Percentiles rank a stretch among this genome's conserved stretches.
These are phyloP conservation scores for Diaperis boleti DNA, from an alignment of 2,888 invertebrate genomes.

Conservation along the genomic window DNA sequence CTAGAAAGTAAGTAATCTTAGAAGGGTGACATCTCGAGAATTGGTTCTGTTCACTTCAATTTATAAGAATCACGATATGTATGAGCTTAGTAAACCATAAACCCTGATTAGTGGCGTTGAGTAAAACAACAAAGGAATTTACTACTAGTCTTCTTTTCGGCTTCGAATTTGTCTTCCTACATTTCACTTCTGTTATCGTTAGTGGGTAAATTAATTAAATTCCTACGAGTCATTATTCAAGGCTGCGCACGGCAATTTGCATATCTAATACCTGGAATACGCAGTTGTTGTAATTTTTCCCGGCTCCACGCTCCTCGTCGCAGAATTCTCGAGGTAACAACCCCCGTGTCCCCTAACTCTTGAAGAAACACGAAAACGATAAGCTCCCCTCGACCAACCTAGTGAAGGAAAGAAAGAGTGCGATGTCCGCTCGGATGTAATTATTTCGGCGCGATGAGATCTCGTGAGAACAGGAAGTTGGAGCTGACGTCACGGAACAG, in stretches of 20 bases:
- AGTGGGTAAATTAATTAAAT: constrained; percentile 39
- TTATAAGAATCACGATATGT: too few relatives aligned
- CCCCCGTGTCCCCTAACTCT: neutral
- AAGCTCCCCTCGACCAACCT: constrained; percentile 23
- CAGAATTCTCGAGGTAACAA: neutral
- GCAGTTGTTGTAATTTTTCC: constrained; percentile 29
- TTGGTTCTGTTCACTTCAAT: too few relatives aligned
- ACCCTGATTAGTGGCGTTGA: too few relatives aligned
- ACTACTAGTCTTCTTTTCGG: too few relatives aligned
- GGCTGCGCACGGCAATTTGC: constrained; percentile 34
- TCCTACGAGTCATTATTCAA: constrained; percentile 41
- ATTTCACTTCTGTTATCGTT: constrained; percentile 19
- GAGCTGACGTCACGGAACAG: constrained; percentile 63
- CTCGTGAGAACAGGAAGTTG: constrained; percentile 66
- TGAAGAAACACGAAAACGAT: constrained; percentile 7
- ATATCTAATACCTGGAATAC: constrained; percentile 37
- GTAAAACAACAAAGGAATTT: too few relatives aligned
- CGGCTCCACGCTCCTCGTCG: neutral
- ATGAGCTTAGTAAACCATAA: too few relatives aligned
- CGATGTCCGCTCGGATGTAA: constrained; percentile 63
- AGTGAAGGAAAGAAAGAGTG: constrained; percentile 48
- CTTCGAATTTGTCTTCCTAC: neutral
- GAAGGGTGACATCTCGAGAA: too few relatives aligned
- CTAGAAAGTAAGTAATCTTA: too few relatives aligned
- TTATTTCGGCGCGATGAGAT: constrained; percentile 66